These are phyloP conservation scores for Chorisops tibialis DNA, from an alignment of 2,888 invertebrate genomes.

Conservation along the genomic window DNA sequence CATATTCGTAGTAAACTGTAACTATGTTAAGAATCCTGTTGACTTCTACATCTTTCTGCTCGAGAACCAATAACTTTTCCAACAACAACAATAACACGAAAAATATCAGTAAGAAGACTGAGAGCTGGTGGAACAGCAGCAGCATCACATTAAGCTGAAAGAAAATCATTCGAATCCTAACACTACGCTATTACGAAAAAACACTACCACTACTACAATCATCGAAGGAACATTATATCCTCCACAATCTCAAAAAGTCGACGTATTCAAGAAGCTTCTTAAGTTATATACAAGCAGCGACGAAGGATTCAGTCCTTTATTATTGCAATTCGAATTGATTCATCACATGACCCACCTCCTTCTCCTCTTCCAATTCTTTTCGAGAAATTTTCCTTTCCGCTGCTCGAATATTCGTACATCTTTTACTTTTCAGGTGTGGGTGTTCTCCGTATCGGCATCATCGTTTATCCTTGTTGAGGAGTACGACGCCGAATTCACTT, in stretches of 20 bases:
- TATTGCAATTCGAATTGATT: conserved; percentile 30
- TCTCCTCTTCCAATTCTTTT: conserved; percentile 7
- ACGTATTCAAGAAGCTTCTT: conserved; percentile 19
- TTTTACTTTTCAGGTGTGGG: not conserved
- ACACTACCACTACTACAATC: not conserved
- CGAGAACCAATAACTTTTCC: conserved; percentile 13
- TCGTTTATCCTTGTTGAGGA: not conserved
- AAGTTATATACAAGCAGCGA: conserved; percentile 12
- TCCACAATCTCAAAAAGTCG: conserved; percentile 4
- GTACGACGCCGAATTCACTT: conserved; percentile 6
- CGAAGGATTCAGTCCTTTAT: conserved; percentile 3
- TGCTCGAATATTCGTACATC: not conserved
- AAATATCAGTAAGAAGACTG: not conserved
- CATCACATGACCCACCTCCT: conserved; percentile 17
- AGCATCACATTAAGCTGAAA: not conserved
- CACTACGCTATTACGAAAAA: not conserved
- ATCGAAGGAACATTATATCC: not conserved
- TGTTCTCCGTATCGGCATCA: not conserved
- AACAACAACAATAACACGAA: not conserved
- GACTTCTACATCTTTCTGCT: not conserved
- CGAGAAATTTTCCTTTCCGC: not conserved
- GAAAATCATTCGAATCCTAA: not conserved
- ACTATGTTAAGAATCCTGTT: not conserved
- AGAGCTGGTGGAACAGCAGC: not conserved
- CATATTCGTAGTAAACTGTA: not conserved